Evolutionary conservation across 2,888 invertebrate genomes (phyloP), one percentile per base, ranked within the genome.

Genomic region (Noctua janthe): DNA sequence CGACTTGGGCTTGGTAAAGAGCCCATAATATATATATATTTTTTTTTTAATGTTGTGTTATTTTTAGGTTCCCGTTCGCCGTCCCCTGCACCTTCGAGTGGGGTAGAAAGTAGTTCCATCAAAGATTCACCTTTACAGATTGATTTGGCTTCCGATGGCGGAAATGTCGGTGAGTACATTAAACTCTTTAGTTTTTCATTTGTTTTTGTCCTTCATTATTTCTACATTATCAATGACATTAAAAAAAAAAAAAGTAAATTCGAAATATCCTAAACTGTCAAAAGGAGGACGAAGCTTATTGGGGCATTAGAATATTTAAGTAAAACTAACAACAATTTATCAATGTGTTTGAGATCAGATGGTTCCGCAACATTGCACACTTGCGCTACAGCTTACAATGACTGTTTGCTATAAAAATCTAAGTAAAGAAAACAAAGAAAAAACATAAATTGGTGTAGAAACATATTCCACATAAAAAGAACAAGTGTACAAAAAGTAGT

Each of bases 51-150:
- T 56, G 1, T 54, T 74, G 11, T 15, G 1, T 13, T 54, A 15
- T 39, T 82, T 87, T 94, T 97, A 96, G 97, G 97, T 2, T 98
- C 98, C 0, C 97, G 99, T 39, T 98, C 98, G 20, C 99, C 99
- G 0, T 99, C 99, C 15, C 99, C 99, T 0, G 98, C 99, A 17
- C 99, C 99, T 0, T 99, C 99, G 78, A 99, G 98, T 92, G 99
- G 99, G 17, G 97, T 99, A 17, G 99, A 99, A 94, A 98, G 98
- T 93, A 98, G 98, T 90, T 98, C 98, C 0, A 98, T 98, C 90
- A 98, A 98, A 94, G 97, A 97, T 85, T 92, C 99, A 2, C 98
- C 98, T 0, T 98, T 99, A 94, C 99, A 99, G 92, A 98, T 99
- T 78, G 99, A 99, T 91, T 97, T 98, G 81, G 97, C 98, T 62